Base-by-base conservation (phyloP, 2,113 vertebrate genomes). In the Nannobrachium achirus region DNA sequence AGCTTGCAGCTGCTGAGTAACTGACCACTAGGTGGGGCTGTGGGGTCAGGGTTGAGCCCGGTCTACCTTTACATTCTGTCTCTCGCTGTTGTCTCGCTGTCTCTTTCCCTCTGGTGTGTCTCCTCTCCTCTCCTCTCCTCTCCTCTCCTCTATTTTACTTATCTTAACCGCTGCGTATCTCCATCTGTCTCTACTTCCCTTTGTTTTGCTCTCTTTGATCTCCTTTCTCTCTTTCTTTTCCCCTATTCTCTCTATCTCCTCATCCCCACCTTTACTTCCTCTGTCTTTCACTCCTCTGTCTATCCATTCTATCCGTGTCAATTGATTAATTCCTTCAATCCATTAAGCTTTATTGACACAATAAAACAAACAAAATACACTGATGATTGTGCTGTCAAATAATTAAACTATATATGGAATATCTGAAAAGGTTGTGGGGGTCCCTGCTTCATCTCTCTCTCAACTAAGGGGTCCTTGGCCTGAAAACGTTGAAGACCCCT, bases 11-110 rank as follows among this genome's bases (percentile, higher is more conserved):
- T 16, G 40, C 25, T 40, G 60, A 39, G 11, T 7, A 4, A 20
- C 19, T 10, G 38, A 25, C 86, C 86, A 85, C 78, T 67, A 85
- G 84, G 84, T 79, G 88, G 70, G 82, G 86, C 84, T 88, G 82
- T 83, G 76, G 74, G 65, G 71, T 75, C 79, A 4, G 52, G 44
- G 63, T 62, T 14, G 33, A 4, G 20, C 49, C 42, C 38, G 8
- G 1, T 14, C 38, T 65, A 9, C 7, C 6, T 41, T 15, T 51
- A 7, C 10, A 8, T 38, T 11, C 13, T 13, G 14, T 3, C 13
- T 15, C 38, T n/a, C n/a, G 14, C 11, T 13, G 9, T 18, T 1
- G 10, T 33, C 13, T 39, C 53, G 7, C 10, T 39, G 2, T 38
- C 10, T 42, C 16, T 14, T 14, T 50, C 15, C 0, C 46, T 10